Conservation (phyloP, 2,113 vertebrate species). For the Cebus imitator region DNA sequence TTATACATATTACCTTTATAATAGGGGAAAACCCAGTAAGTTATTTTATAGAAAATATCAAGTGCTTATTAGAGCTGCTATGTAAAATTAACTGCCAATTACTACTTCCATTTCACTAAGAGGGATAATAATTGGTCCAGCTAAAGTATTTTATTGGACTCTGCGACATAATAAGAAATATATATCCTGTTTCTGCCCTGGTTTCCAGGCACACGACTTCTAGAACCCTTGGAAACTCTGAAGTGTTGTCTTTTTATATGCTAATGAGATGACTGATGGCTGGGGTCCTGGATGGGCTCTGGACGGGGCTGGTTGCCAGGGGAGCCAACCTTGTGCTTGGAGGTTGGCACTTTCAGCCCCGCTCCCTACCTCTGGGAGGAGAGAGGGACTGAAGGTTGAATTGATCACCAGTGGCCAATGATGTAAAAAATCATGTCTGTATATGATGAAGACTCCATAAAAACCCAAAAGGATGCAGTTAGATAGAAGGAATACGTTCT, state of each 20-base stretch:
- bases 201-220: not conserved
- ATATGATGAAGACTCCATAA: no score
- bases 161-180: not conserved
- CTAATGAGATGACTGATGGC: not conserved
- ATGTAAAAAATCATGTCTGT: not conserved
- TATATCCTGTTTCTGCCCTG: not conserved
- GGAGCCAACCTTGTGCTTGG: not conserved
- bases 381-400: not conserved
- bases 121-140: not conserved
- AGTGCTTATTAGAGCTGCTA: not conserved
- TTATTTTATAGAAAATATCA: conserved; percentile 32
- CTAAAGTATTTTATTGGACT: not conserved
- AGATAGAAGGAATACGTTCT: not conserved
- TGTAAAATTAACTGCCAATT: conserved; percentile 22
- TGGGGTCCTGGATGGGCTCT: not conserved
- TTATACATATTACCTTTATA: not conserved
- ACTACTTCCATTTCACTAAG: not conserved
- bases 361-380: not conserved
- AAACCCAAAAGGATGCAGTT: not conserved
- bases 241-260: not conserved
- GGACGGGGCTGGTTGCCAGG: not conserved
- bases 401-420: not conserved
- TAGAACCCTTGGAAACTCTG: not conserved
- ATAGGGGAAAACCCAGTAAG: not conserved
- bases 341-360: not conserved